phyloP scores from a whole-genome alignment of 2,113 vertebrate genomes.

The Proteles cristata region DNA sequence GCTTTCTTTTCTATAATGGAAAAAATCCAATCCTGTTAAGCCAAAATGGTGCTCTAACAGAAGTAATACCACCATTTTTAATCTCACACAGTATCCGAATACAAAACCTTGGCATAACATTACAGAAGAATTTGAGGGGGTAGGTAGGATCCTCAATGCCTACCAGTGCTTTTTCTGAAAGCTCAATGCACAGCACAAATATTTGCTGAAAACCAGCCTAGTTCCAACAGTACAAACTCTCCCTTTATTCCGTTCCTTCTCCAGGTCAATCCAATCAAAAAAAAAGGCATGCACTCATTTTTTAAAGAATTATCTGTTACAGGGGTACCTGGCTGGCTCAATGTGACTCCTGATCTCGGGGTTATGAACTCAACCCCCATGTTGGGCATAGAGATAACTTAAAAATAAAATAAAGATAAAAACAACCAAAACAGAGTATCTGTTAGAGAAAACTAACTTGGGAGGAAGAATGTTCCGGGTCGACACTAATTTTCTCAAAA shows the following conservation, averaged over 20 bases:
- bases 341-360: not conserved
- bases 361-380: not conserved
- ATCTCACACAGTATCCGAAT: not conserved
- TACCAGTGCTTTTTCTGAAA: constrained; percentile 24
- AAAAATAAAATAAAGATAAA: not conserved
- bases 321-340: not conserved
- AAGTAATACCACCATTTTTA: not conserved
- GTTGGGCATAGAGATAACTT: not conserved
- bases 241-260: constrained; percentile 39
- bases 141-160: not conserved
- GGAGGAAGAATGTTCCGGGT: constrained; percentile 39
- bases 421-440: not conserved
- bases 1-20: constrained; percentile 7
- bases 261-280: not conserved
- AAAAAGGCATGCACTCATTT: constrained; percentile 16
- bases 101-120: constrained; percentile 10
- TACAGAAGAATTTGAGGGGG: not conserved
- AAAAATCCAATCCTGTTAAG: not conserved
- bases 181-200: constrained; percentile 1
- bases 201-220: not conserved
- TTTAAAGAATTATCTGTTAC: constrained; percentile 10
- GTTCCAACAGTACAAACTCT: constrained; percentile 3
- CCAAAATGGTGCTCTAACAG: not conserved
- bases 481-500: constrained; percentile 53
- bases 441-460: not conserved